These are phyloP conservation scores for Onychostruthus taczanowskii DNA, from an alignment of 2,113 vertebrate species.

Conservation along the genomic window DNA sequence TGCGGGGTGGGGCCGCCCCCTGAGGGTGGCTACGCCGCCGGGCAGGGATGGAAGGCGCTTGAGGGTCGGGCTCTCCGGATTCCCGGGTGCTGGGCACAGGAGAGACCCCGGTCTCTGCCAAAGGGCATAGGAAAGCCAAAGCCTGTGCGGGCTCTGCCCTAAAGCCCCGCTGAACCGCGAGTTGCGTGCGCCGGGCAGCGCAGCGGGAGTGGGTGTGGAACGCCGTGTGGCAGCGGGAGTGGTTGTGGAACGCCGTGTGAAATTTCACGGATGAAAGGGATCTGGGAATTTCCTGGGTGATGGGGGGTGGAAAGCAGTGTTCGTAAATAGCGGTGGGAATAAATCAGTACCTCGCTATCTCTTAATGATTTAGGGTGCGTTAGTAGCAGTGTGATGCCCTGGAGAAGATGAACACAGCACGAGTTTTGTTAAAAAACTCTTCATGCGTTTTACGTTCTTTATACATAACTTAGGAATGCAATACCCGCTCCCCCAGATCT, in stretches of 20 bases:
- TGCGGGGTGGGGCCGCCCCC: rapidly evolving
- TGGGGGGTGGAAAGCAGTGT: rapidly evolving
- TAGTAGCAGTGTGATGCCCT: rapidly evolving
- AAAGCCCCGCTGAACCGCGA: too few species aligned
- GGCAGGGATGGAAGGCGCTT: rapidly evolving
- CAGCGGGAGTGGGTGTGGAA: rapidly evolving
- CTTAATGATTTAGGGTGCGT: rapidly evolving
- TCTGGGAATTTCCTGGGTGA: neutral
- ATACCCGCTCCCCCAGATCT: rapidly evolving
- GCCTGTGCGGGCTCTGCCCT: neutral
- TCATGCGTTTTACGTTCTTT: rapidly evolving
- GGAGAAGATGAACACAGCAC: neutral
- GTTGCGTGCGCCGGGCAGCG: neutral
- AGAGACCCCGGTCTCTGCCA: rapidly evolving
- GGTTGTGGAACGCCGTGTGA: rapidly evolving
- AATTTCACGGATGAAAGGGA: rapidly evolving
- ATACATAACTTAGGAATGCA: rapidly evolving
- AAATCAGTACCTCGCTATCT: rapidly evolving
- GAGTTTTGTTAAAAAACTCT: neutral
- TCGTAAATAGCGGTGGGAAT: neutral
- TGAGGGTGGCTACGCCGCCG: rapidly evolving
- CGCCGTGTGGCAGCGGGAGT: rapidly evolving
- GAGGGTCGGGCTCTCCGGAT: rapidly evolving
- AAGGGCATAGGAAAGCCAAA: neutral
- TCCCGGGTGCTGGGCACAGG: rapidly evolving